Evolutionary conservation across 2,888 invertebrate species (phyloP).

Genomic region (Colletes collaris): DNA sequence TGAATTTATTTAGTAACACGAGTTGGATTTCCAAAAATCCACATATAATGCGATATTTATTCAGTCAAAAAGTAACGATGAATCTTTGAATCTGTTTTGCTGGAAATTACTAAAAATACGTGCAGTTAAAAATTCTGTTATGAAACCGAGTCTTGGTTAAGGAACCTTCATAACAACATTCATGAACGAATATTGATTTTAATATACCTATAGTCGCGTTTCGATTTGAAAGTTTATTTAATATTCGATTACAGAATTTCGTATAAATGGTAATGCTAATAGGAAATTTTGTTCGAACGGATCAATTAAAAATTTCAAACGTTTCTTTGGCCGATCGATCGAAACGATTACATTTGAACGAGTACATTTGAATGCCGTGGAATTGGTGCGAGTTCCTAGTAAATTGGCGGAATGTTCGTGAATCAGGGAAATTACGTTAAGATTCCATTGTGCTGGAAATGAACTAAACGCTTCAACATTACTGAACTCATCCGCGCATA

Average conservation of each 20-base stretch:
- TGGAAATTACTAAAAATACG: too few relatives aligned
- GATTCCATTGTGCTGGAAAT: slow-evolving; percentile 14
- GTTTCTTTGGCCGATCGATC: slow-evolving; percentile 10
- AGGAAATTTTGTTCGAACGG: not conserved
- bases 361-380: slow-evolving; percentile 6
- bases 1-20: too few relatives aligned
- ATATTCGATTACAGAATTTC: too few relatives aligned
- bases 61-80: too few relatives aligned
- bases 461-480: slow-evolving; percentile 1
- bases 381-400: slow-evolving; percentile 9
- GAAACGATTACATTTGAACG: slow-evolving; percentile 1
- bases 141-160: too few relatives aligned
- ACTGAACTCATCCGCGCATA: not conserved
- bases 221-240: too few relatives aligned
- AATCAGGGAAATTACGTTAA: slow-evolving; percentile 28
- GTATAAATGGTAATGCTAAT: not conserved
- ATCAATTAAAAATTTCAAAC: slow-evolving; percentile 21
- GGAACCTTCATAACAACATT: too few relatives aligned
- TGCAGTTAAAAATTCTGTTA: too few relatives aligned
- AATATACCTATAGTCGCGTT: not conserved
- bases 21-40: too few relatives aligned
- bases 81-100: too few relatives aligned
- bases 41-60: too few relatives aligned
- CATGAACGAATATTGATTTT: too few relatives aligned
- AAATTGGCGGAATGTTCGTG: slow-evolving; percentile 1